Percentiles rank a stretch among this genome's conserved stretches.
Conservation (phyloP, 2,113 vertebrate species). For the Nothoprocta pentlandii region DNA sequence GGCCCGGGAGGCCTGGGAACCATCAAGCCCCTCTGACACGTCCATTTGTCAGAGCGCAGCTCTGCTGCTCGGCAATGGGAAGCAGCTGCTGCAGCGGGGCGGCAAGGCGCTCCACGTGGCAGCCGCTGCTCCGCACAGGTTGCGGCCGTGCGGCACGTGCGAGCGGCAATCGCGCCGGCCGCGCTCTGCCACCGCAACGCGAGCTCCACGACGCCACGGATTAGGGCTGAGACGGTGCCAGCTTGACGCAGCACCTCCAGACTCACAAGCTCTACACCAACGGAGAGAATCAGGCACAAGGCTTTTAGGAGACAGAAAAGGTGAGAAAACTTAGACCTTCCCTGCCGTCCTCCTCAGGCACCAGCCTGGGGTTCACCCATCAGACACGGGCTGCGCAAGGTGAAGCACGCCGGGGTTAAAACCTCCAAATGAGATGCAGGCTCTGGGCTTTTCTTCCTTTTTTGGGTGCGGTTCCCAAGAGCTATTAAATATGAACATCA, state of each 20-base stretch:
- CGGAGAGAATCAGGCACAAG: not conserved
- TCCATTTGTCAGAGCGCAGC: not conserved
- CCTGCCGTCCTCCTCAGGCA: not conserved
- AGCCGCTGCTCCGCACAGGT: not conserved
- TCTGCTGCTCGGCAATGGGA: not conserved
- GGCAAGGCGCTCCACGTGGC: not conserved
- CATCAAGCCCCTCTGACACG: not conserved
- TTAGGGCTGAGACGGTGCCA: not conserved
- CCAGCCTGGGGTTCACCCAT: fast-evolving
- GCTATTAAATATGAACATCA: not conserved
- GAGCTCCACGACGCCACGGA: not conserved
- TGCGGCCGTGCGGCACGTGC: not conserved
- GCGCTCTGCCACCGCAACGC: not conserved
- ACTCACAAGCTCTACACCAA: too few relatives aligned
- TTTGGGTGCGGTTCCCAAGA: not conserved
- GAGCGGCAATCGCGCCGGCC: too few relatives aligned
- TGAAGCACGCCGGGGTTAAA: not conserved
- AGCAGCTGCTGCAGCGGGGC: not conserved
- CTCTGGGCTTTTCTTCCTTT: not conserved
- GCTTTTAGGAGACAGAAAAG: not conserved
- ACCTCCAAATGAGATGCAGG: too few relatives aligned
- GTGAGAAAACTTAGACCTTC: not conserved
- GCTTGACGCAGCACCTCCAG: not conserved
- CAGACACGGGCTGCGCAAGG: fast-evolving
- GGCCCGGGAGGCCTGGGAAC: not conserved